Evolutionary conservation across 2,113 vertebrate genomes (phyloP).

Genomic region (Nymphicus hollandicus): DNA sequence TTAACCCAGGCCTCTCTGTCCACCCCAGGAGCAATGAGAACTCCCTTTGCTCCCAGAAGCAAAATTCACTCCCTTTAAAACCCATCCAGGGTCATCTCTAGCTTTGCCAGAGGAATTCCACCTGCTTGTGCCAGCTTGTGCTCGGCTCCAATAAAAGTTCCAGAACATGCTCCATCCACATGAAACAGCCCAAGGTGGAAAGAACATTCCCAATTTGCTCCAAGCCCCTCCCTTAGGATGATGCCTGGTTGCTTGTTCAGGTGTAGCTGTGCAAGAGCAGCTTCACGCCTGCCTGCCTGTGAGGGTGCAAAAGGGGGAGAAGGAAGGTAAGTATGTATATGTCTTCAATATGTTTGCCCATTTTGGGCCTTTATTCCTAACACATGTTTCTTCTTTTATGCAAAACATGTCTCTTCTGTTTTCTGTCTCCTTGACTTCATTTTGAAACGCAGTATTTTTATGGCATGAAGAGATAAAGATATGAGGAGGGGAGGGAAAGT

Average conservation of each 20-base stretch:
- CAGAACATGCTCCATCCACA: neutral
- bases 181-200: neutral
- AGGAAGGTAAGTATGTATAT: neutral
- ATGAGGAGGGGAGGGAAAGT: conserved; percentile 45
- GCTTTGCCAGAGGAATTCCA: conserved; percentile 29
- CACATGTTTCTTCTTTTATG: conserved; percentile 70
- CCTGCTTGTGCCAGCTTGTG: neutral
- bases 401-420: conserved; percentile 69
- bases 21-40: neutral
- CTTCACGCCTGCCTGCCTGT: neutral
- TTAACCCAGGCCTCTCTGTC: neutral
- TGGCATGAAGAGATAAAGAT: conserved; percentile 50
- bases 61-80: neutral
- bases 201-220: neutral
- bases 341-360: conserved; percentile 58
- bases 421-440: conserved; percentile 71
- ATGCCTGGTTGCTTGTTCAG: neutral
- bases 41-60: neutral
- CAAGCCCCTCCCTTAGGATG: neutral
- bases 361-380: conserved; percentile 53
- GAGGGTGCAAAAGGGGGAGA: neutral
- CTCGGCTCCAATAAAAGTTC: neutral
- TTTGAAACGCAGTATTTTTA: conserved; percentile 67
- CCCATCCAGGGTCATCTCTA: neutral
- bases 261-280: neutral